phyloP scores from a whole-genome alignment of 2,888 invertebrate species.

The Augochlorella aurata region DNA sequence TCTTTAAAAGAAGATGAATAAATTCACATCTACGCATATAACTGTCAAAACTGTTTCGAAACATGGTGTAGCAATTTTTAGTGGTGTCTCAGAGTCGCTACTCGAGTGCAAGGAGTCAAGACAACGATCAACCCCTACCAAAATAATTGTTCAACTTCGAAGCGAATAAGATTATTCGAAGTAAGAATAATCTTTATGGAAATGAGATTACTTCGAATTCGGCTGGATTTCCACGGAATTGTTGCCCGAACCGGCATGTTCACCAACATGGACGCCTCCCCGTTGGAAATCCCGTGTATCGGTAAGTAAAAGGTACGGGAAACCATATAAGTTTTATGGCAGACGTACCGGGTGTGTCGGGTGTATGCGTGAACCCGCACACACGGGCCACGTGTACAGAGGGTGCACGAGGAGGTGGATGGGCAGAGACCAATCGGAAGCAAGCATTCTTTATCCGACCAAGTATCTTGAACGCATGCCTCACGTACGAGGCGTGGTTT shows the following conservation, averaged over 20 bases:
- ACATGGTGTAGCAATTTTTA: too few relatives aligned
- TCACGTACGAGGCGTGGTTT: conserved; percentile 79
- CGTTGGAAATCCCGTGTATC: conserved; percentile 35
- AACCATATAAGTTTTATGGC: conserved; percentile 56
- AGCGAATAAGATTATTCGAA: neutral
- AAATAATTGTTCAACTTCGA: neutral
- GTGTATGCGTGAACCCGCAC: conserved; percentile 48
- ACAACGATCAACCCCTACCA: neutral
- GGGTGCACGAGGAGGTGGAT: conserved; percentile 59
- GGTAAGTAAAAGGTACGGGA: conserved; percentile 36
- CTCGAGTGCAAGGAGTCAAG: neutral
- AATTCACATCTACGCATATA: too few relatives aligned
- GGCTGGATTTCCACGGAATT: neutral
- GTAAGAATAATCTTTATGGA: neutral
- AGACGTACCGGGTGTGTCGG: conserved; percentile 36
- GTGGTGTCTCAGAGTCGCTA: neutral
- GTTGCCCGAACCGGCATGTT: neutral
- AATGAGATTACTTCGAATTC: neutral
- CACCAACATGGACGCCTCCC: conserved; percentile 9
- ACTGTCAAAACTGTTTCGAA: neutral
- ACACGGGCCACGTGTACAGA: conserved; percentile 52
- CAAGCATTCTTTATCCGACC: conserved; percentile 79
- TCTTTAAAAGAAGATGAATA: too few relatives aligned
- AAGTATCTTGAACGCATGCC: conserved; percentile 77
- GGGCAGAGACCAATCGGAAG: conserved; percentile 80